Evolutionary conservation across 2,888 invertebrate species (phyloP).

Genomic region (Platycheirus albimanus): DNA sequence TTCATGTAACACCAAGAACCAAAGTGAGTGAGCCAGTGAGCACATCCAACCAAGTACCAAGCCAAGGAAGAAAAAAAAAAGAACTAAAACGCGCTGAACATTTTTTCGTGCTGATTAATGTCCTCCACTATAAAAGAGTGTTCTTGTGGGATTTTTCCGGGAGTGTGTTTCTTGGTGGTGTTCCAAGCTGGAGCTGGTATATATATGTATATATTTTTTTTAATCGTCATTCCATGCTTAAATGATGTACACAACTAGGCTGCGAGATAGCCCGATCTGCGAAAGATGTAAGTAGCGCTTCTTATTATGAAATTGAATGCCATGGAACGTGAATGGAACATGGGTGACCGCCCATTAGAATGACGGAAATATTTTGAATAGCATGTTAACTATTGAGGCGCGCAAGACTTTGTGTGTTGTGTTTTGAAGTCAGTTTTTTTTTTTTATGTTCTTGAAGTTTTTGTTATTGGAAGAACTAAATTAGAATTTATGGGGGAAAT

Average conservation of each 20-base stretch:
- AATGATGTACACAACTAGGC: slow-evolving; percentile 70
- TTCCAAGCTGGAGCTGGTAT: not conserved
- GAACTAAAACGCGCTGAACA: slow-evolving; percentile 50
- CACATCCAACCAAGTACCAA: too few species aligned
- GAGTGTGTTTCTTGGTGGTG: slow-evolving; percentile 47
- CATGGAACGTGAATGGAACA: slow-evolving; percentile 67
- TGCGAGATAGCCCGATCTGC: slow-evolving; percentile 18
- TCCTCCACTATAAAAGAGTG: slow-evolving; percentile 47
- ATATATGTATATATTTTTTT: slow-evolving; percentile 11
- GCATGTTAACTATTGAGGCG: slow-evolving; percentile 55
- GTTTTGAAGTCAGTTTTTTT: not conserved
- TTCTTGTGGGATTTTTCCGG: slow-evolving; percentile 57
- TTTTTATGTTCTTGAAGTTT: too few species aligned
- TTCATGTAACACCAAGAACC: slow-evolving; percentile 52
- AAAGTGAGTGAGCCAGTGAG: slow-evolving; percentile 8
- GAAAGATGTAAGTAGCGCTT: slow-evolving; percentile 51
- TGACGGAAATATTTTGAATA: slow-evolving; percentile 74
- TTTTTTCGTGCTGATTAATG: slow-evolving; percentile 72
- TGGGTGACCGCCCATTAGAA: slow-evolving; percentile 74
- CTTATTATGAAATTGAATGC: slow-evolving; percentile 70
- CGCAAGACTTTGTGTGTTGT: slow-evolving; percentile 33
- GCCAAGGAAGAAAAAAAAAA: too few species aligned
- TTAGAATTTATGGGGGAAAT: slow-evolving; percentile 68
- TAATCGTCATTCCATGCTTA: slow-evolving; percentile 28
- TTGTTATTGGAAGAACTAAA: slow-evolving; percentile 30